Base-by-base conservation (phyloP, 2,113 vertebrate genomes). In the Manacus vitellinus region DNA sequence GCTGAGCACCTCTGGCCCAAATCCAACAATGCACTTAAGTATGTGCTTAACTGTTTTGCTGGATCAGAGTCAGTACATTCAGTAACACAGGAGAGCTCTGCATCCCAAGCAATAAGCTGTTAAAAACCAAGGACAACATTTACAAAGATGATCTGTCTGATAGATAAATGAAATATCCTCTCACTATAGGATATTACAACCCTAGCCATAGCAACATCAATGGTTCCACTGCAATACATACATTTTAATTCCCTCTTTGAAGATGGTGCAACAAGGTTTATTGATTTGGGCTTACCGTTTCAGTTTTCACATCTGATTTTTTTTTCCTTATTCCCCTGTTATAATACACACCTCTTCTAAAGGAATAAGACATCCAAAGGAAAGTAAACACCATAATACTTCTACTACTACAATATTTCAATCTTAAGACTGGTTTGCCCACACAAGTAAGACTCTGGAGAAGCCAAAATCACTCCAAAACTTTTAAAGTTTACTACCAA, bases 1-100 rank as follows among this genome's bases (percentile, higher is more conserved):
- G 83, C 59, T 47, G 70, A 96, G 92, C 89, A 82, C 44, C 84
- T 91, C 88, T 96, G 95, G 94, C 88, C 51, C 70, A 72, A 75
- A 2, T 88, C 89, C 96, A 97, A 82, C 61, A 78, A 80, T 35
- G 92, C 95, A 62, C 63, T 96, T 95, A 96, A 58, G 85, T 91
- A 59, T 68, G 90, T 93, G 93, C 92, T 87, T 71, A 87, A 93
- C 77, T 81, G 41, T 78, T 91, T 30, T 33, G 55, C 86, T 94
- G 88, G 88, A 91, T 52, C 85, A 81, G 39, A 86, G 73, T 93
- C 88, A 88, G 92, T 58, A 70, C 89, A 80, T 77, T 89, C 81
- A 96, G 86, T 85, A 94, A 91, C 72, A 91, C 5, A 58, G 19
- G 52, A 86, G 58, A 89, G 59, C 58, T 80, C 85, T 67, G 78